A percentile compares a stretch with the other conserved stretches of the same genome.
These are phyloP conservation scores for Conomelus anceps DNA, from an alignment of 2,888 invertebrate genomes.

Conservation along the genomic window DNA sequence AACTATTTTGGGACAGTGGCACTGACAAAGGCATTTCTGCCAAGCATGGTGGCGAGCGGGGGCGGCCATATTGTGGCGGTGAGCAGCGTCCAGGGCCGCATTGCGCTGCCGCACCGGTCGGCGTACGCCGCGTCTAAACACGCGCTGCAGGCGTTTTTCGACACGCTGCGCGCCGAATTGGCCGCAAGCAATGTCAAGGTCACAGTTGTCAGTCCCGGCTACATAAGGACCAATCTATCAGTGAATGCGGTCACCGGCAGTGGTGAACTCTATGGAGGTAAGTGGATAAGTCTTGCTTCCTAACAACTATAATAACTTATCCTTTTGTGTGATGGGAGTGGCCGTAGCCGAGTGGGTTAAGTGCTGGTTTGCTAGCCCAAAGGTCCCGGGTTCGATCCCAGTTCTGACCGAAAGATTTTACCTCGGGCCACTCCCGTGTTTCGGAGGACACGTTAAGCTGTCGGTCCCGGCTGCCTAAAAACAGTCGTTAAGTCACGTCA, in stretches of 20 bases:
- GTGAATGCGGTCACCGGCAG: slow-evolving; percentile 80
- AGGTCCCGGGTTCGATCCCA: no score
- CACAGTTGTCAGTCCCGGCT: slow-evolving; percentile 84
- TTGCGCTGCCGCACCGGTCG: slow-evolving; percentile 79
- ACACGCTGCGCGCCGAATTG: slow-evolving; percentile 83
- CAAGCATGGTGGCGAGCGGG: slow-evolving; percentile 68
- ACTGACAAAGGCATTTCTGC: slow-evolving; percentile 80
- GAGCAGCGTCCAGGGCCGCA: slow-evolving; percentile 88
- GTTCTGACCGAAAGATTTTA: no score
- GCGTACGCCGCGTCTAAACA: slow-evolving; percentile 91
- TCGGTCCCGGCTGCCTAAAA: no score
- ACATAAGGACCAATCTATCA: slow-evolving; percentile 85
- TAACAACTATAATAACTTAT: neutral
- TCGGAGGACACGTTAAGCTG: no score
- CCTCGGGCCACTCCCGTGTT: no score
- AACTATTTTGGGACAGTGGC: slow-evolving; percentile 93
- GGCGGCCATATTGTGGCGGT: slow-evolving; percentile 79
- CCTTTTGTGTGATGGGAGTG: no score
- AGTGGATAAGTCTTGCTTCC: slow-evolving; percentile 31
- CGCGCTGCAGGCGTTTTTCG: slow-evolving; percentile 90
- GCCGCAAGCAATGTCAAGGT: slow-evolving; percentile 67
- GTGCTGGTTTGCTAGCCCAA: no score
- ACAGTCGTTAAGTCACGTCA: no score
- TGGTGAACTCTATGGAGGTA: slow-evolving; percentile 73
- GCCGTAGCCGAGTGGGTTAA: no score